Evolutionary conservation across 2,113 vertebrate species (phyloP), one percentile per base, ranked within the genome.

Genomic region (Serranochromis macrocephalus): DNA sequence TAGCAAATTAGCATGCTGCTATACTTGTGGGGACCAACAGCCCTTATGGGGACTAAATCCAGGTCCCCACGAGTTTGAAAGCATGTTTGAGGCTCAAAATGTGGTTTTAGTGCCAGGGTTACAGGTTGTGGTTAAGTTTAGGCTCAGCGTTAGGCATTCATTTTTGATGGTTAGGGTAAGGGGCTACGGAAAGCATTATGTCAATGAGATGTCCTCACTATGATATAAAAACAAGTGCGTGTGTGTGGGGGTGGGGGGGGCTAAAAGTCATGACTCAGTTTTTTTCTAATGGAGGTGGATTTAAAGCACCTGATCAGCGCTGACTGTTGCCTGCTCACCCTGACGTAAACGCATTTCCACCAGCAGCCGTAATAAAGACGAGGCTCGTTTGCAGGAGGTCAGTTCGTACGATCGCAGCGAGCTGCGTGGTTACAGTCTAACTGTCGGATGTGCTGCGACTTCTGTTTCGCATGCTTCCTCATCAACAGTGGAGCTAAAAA

Each of bases 281-380:
- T 11, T 9, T 33, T 57, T 54, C 26, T 47, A 61, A 51, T 2
- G 8, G 11, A 9, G 47, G 49, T 31, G 51, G 40, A 38, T 45
- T 75, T 5, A 49, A 91, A 84, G 36, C 84, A 8, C 79, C 85
- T n/a, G 47, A n/a, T 87, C 87, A 87, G 90, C 19, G 1, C 80
- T 58, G 68, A 58, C 49, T 47, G 38, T 2, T 29, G 31, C 38
- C 75, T 40, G 29, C 58, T 83, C 3, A 7, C 80, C 61, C 73
- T 66, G 80, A 83, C 51, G 80, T 87, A 14, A 82, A 81, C 88
- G 71, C 29, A 66, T 68, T 85, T 38, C 12, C 53, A 63, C 6
- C 49, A 17, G 82, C 57, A 71, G 13, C 79, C 7, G 21, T 86
- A 14, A 84, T 3, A 12, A 33, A 85, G 89, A 82, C 17, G 4